These are phyloP conservation scores for Pteropus rufus DNA, from an alignment of 2,797 vertebrate genomes.

Conservation along the genomic window DNA sequence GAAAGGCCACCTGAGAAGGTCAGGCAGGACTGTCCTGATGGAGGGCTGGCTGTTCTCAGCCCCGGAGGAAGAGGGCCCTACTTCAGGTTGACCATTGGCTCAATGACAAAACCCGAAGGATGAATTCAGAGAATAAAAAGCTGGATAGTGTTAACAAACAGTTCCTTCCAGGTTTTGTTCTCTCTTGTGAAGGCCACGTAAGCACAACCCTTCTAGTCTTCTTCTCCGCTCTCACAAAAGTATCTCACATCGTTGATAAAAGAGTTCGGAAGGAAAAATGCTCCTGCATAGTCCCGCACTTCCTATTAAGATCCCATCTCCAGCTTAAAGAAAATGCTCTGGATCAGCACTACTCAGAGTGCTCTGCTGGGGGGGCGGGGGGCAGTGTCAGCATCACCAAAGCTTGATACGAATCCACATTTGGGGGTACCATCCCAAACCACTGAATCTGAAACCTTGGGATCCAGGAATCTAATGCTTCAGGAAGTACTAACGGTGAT, in stretches of 20 bases:
- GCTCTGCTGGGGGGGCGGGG: neutral
- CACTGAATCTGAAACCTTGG: neutral
- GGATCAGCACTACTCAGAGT: neutral
- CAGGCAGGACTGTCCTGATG: neutral
- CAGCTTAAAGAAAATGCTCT: neutral
- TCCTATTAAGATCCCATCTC: neutral
- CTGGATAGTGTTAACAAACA: neutral
- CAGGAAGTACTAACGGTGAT: neutral
- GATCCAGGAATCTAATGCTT: neutral
- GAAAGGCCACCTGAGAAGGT: neutral
- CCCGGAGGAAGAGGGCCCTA: no score
- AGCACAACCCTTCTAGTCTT: neutral
- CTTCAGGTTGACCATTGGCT: neutral
- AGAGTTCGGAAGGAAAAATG: neutral
- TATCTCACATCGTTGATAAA: neutral
- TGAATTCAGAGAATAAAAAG: neutral
- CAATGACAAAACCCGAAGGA: no score
- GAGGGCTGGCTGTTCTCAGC: neutral
- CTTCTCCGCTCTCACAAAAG: neutral
- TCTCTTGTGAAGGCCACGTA: neutral
- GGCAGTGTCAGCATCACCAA: accelerated
- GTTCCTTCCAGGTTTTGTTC: neutral
- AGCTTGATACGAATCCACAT: neutral
- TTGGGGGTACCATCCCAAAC: neutral
- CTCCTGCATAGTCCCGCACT: accelerated